Percentiles rank a stretch among this genome's conserved stretches.
These are phyloP conservation scores for Hypotaenidia okinawae DNA, from an alignment of 2,797 vertebrate species.

Conservation along the genomic window DNA sequence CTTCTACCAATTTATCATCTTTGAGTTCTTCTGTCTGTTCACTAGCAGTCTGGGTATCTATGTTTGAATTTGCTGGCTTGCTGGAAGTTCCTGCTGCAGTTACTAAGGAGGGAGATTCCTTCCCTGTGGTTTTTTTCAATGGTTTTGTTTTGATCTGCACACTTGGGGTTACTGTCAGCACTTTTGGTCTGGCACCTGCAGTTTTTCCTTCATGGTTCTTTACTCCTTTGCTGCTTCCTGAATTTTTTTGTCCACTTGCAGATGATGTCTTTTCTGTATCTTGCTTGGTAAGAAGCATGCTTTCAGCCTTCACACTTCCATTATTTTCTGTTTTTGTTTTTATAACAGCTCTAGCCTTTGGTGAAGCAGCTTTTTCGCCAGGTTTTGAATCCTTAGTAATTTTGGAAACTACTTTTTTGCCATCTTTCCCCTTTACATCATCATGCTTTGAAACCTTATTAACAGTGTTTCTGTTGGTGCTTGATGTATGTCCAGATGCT, in stretches of 20 bases:
- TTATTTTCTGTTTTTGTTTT: conserved; percentile 81
- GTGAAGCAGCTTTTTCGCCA: conserved; percentile 76
- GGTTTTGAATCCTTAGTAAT: conserved; percentile 79
- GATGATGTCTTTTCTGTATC: conserved; percentile 72
- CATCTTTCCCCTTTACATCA: conserved; percentile 82
- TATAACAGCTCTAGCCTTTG: conserved; percentile 83
- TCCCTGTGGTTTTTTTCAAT: conserved; percentile 76
- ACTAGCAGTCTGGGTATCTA: conserved; percentile 44
- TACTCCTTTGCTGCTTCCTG: conserved; percentile 70
- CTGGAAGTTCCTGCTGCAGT: conserved; percentile 55
- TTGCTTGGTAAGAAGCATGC: conserved; percentile 70
- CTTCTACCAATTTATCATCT: conserved; percentile 65
- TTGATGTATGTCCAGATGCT: conserved; percentile 80
- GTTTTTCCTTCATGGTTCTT: conserved; percentile 84
- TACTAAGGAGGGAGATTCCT: conserved; percentile 71
- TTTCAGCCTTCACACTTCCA: conserved; percentile 76
- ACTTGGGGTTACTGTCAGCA: conserved; percentile 75
- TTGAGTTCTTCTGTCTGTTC: conserved; percentile 58
- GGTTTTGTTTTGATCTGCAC: conserved; percentile 79
- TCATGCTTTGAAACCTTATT: conserved; percentile 84
- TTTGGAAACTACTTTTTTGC: conserved; percentile 78
- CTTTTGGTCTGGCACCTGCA: conserved; percentile 88
- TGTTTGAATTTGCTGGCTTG: conserved; percentile 65
- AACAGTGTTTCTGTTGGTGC: conserved; percentile 74
- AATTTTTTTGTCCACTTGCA: conserved; percentile 78